These are phyloP conservation scores for Panonychus citri DNA, from an alignment of 1,140 invertebrate species.

Conservation along the genomic window DNA sequence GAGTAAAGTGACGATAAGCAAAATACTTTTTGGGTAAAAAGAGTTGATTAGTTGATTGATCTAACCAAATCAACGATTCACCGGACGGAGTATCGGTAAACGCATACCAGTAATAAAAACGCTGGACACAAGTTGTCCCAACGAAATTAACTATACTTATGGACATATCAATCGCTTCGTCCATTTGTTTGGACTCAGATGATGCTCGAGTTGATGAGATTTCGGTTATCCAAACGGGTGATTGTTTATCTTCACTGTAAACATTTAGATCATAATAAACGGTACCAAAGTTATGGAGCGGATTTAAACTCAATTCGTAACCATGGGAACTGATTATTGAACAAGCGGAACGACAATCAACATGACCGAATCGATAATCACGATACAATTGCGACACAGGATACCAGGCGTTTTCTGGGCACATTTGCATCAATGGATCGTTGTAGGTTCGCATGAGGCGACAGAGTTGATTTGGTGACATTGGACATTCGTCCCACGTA, in stretches of 20 bases:
- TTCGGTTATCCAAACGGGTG: neutral
- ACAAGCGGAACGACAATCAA: neutral
- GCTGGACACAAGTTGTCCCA: neutral
- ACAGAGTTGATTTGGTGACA: neutral
- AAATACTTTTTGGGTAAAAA: neutral
- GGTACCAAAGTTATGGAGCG: neutral
- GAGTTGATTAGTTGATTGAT: neutral
- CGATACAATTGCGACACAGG: neutral
- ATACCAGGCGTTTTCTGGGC: neutral
- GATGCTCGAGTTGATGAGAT: neutral
- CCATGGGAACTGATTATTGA: neutral
- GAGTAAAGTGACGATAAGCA: neutral
- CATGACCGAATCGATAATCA: neutral
- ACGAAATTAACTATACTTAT: neutral
- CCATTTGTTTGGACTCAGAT: neutral
- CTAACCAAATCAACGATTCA: neutral
- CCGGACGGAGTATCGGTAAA: neutral
- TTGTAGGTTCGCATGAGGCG: neutral
- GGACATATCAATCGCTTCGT: neutral
- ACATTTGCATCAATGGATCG: neutral
- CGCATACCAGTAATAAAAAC: neutral
- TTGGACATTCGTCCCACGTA: neutral
- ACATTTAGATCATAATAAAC: neutral
- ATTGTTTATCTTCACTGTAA: neutral
- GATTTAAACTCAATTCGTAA: neutral